A percentile compares a stretch with the other conserved stretches of the same genome.
Evolutionary conservation across 2,888 invertebrate species (phyloP).

Genomic region (Hemicrepidius hirtus): DNA sequence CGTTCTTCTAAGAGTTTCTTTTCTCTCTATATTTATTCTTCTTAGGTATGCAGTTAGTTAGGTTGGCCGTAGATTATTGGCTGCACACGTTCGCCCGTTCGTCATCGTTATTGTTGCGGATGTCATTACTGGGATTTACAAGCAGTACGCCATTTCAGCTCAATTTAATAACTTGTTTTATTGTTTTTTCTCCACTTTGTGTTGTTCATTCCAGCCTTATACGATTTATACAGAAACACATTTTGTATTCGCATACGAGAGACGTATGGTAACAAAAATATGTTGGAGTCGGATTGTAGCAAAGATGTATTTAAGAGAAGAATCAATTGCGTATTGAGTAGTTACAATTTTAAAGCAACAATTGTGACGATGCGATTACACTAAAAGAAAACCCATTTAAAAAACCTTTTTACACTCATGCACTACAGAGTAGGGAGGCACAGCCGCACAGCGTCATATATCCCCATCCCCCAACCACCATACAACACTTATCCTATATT

Average conservation of each 20-base stretch:
- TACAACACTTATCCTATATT: too few species aligned
- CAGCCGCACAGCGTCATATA: too few species aligned
- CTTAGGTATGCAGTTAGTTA: conserved; percentile 55
- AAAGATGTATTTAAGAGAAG: conserved; percentile 34
- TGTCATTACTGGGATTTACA: conserved; percentile 54
- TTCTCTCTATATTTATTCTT: conserved; percentile 48
- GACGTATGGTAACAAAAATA: conserved; percentile 24
- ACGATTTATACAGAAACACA: conserved; percentile 34
- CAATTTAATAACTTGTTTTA: conserved; percentile 55
- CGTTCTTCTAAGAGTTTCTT: conserved; percentile 10
- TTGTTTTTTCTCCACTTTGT: conserved; percentile 40
- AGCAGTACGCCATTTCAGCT: conserved; percentile 49
- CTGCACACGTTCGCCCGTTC: conserved; percentile 49
- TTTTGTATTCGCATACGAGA: conserved; percentile 28
- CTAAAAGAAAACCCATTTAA: conserved; percentile 33
- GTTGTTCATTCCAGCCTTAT: conserved; percentile 26
- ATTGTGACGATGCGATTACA: conserved; percentile 33
- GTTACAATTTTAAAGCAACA: conserved; percentile 36
- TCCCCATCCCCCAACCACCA: too few species aligned
- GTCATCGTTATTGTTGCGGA: conserved; percentile 55
- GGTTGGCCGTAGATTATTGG: conserved; percentile 50
- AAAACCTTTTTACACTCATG: too few species aligned
- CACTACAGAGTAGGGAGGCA: too few species aligned
- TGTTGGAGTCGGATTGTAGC: conserved; percentile 11
- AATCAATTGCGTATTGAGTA: conserved; percentile 44